phyloP scores from a whole-genome alignment of 1,140 invertebrate genomes.

The Vanessa tameamea region DNA sequence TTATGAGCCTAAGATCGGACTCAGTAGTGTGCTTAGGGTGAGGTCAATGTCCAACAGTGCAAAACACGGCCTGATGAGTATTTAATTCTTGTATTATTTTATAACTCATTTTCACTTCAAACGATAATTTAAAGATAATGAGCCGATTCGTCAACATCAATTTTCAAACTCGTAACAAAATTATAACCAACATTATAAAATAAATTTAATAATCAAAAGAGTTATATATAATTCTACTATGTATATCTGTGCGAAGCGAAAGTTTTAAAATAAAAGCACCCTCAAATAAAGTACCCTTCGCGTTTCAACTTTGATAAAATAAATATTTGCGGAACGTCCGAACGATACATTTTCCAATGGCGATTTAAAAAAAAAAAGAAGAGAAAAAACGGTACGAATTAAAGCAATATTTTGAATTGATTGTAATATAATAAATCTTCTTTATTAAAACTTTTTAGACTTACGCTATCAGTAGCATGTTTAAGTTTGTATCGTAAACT shows the following conservation, averaged over 20 bases:
- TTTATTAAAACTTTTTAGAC: not conserved
- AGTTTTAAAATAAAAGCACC: conserved; percentile 23
- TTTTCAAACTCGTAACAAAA: not conserved
- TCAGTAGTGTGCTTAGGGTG: no score
- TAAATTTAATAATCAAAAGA: conserved; percentile 1
- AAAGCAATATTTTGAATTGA: not conserved
- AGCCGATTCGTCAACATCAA: not conserved
- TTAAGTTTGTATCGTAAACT: no score
- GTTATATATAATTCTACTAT: not conserved
- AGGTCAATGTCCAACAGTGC: no score
- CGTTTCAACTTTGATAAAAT: conserved; percentile 31
- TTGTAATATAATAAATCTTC: not conserved
- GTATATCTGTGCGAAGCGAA: conserved; percentile 7
- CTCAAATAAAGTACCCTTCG: conserved; percentile 23
- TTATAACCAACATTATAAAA: not conserved
- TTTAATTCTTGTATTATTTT: no score
- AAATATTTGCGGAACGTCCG: conserved; percentile 18
- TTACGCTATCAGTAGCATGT: not conserved
- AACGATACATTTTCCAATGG: conserved; percentile 12
- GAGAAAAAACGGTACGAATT: not conserved
- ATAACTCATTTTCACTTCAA: no score
- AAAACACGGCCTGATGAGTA: no score
- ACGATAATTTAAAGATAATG: not conserved
- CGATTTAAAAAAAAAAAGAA: not conserved
- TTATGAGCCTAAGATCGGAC: no score